Base-by-base conservation (phyloP, 2,797 vertebrate species). In the Syndactyla subalaris region DNA sequence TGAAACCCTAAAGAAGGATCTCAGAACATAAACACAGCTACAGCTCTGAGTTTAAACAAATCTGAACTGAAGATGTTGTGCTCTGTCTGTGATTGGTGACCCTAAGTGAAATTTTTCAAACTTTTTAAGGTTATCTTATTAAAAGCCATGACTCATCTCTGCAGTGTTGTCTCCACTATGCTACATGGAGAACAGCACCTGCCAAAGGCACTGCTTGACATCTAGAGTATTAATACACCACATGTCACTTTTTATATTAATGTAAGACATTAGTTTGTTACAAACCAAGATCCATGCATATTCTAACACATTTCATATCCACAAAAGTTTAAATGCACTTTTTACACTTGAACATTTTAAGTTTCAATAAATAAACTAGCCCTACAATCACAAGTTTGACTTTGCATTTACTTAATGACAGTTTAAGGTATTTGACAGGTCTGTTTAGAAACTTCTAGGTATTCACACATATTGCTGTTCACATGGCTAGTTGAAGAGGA, bases 51-150 rank as follows among this genome's bases (percentile, higher is more conserved):
- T 54, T 85, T 32, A 85, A 89, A 51, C 24, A 59, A 59, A 19
- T 36, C 36, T 36, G 26, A 88, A 43, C 14, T 71, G 39, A 73
- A 81, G 34, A 30, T 54, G 22, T 32, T 52, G 14, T 30, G 20
- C 48, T 88, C 38, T 46, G 23, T 32, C 67, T 71, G 21, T 0
- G 0, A 45, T 5, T n/a, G 26, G 59, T 41, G 34, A 84, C 7
- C 11, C 12, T 4, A 61, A 30, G 27, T 30, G 14, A 92, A 76
- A 32, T 55, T 83, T 72, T 23, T 10, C 2, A 22, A 92, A 74
- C 27, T 65, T 78, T 63, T 79, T 48, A 52, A 83, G 20, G n/a
- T 59, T 86, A 54, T 83, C 43, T n/a, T 79, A 90, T n/a, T 62
- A 58, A 85, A 85, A 74, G 1, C 22, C 26, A 23, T 41, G 61